Base-by-base conservation (phyloP, 2,888 invertebrate genomes). In the Abscondita cerata region DNA sequence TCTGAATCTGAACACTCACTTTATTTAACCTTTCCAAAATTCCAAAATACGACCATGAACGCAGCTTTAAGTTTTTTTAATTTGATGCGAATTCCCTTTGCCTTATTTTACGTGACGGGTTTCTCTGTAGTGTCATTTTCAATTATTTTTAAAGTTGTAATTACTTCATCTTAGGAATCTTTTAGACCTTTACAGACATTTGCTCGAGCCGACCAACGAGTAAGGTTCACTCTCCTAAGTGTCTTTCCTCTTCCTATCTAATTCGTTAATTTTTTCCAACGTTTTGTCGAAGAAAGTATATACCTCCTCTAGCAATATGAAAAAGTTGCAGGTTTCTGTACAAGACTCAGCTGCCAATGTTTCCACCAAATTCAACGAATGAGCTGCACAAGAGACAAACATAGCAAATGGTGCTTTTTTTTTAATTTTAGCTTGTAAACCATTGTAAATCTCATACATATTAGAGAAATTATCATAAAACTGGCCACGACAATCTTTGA, bases 51-150 rank as follows among this genome's bases (percentile, higher is more conserved):
- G 46, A 59, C 52, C 62, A 68, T 62, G 56, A 68, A 15, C 53
- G 66, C 67, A 40, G 63, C 61, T 72, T 72, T 65, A 57, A 68
- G 62, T 33, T 71, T 34, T 34, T n/a, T n/a, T n/a, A 62, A 51
- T 25, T 62, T 50, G 16, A 46, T 41, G 48, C 50, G 41, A 36
- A 64, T 9, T n/a, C n/a, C n/a, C n/a, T n/a, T n/a, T n/a, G n/a
- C n/a, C n/a, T n/a, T n/a, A n/a, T n/a, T n/a, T n/a, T n/a, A n/a
- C n/a, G n/a, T n/a, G n/a, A n/a, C n/a, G n/a, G n/a, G n/a, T n/a
- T n/a, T n/a, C n/a, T n/a, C n/a, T n/a, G n/a, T n/a, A n/a, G n/a
- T n/a, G n/a, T n/a, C n/a, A n/a, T n/a, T n/a, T n/a, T n/a, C n/a
- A n/a, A n/a, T n/a, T n/a, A n/a, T n/a, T n/a, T n/a, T n/a, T n/a